These are phyloP conservation scores for Pseudomyrmex dendroicus DNA, from an alignment of 1,140 invertebrate species.

Conservation along the genomic window DNA sequence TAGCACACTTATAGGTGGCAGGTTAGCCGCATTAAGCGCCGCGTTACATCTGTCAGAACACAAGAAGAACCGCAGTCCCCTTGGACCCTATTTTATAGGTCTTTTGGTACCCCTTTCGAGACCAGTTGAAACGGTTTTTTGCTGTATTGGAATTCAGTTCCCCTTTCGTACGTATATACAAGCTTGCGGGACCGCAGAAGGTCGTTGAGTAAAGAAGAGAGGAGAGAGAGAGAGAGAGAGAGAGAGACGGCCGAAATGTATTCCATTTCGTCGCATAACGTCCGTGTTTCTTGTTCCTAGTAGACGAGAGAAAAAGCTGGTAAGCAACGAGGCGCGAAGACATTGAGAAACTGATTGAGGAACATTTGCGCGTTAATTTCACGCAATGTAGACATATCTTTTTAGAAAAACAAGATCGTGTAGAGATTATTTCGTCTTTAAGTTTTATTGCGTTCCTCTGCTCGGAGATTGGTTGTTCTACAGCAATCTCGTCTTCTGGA, in stretches of 20 bases:
- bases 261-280: slow-evolving; percentile 55
- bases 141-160: slow-evolving; percentile 62
- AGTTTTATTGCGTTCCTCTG: background rate
- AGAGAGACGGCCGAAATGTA: slow-evolving; percentile 52
- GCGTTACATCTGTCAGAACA: slow-evolving; percentile 77
- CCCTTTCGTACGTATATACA: background rate
- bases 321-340: slow-evolving; percentile 42
- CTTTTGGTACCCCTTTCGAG: slow-evolving; percentile 41
- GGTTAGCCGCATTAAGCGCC: slow-evolving; percentile 65
- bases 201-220: background rate
- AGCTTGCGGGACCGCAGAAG: slow-evolving; percentile 35
- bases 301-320: slow-evolving; percentile 33
- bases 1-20: slow-evolving; percentile 51
- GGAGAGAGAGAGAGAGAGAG: background rate
- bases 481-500: no score
- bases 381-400: background rate
- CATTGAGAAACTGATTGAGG: slow-evolving; percentile 34
- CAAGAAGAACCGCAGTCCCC: slow-evolving; percentile 57
- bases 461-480: background rate
- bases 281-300: slow-evolving; percentile 54
- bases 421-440: background rate
- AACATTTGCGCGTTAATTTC: background rate
- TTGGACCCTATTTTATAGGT: slow-evolving; percentile 56
- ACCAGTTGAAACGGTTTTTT: slow-evolving; percentile 70
- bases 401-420: no score